These are phyloP conservation scores for Pollenia amentaria DNA, from an alignment of 2,888 invertebrate genomes.

Conservation along the genomic window DNA sequence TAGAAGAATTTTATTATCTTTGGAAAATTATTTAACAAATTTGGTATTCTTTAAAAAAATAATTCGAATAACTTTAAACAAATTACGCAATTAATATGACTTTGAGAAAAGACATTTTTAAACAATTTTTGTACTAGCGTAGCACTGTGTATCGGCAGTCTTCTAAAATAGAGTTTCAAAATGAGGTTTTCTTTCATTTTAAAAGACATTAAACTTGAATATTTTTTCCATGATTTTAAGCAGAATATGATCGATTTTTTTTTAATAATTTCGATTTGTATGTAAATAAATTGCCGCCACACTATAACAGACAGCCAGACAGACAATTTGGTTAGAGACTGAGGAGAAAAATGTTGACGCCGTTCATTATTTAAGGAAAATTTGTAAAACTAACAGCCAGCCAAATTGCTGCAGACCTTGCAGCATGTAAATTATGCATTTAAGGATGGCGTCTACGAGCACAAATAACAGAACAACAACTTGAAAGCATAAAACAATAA, in stretches of 20 bases:
- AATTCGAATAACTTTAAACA: too few species aligned
- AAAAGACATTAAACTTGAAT: constrained; percentile 63
- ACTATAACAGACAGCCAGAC: constrained; percentile 44
- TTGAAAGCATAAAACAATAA: constrained; percentile 45
- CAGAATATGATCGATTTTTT: constrained; percentile 28
- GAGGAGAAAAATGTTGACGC: constrained; percentile 66
- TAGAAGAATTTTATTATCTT: too few species aligned
- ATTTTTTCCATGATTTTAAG: constrained; percentile 19
- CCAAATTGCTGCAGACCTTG: constrained; percentile 58
- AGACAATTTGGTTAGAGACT: constrained; percentile 36
- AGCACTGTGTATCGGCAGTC: not conserved
- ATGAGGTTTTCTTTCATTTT: constrained; percentile 19
- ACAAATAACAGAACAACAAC: constrained; percentile 46
- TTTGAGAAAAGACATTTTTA: too few species aligned
- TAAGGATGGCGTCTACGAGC: constrained; percentile 69
- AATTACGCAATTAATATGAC: too few species aligned
- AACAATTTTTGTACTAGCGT: too few species aligned
- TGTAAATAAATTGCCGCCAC: constrained; percentile 62
- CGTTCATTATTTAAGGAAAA: constrained; percentile 71
- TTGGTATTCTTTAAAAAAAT: too few species aligned
- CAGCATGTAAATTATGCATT: constrained; percentile 71
- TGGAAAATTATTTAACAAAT: too few species aligned
- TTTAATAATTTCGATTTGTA: constrained; percentile 50
- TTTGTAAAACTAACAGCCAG: constrained; percentile 44
- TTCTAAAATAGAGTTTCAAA: constrained; percentile 24